Evolutionary conservation across 2,113 vertebrate genomes (phyloP), one percentile per base, ranked within the genome.

Genomic region (Genyomyrus donnyi): DNA sequence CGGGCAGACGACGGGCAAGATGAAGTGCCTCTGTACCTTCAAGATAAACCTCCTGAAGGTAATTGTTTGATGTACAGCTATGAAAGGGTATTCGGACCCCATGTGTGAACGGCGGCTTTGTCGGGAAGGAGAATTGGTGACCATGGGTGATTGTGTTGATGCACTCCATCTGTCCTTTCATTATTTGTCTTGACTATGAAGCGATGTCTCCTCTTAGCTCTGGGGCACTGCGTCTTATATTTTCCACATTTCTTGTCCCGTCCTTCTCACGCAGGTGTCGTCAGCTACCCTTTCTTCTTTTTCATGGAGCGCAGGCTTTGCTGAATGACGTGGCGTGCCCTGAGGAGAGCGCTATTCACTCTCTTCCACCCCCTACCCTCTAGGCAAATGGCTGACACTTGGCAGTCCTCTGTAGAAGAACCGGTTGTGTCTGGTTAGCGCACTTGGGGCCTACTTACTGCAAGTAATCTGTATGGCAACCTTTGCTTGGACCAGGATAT

Each of bases 41-140:
- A 94, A 39, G 96, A 98, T 91, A 97, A 98, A 77, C 96, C 97
- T 90, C 94, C 93, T 92, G 94, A 96, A 95, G 96, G 98, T 98
- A 96, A 89, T 8, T 80, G 74, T 80, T 27, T 1, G 15, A 17
- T 80, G 31, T 80, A 17, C 35, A 15, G 74, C 74, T 35, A 4
- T 80, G 35, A 80, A 39, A 31, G 62, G 62, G 62, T 27, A 31
- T 70, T 70, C 3, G 27, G n/a, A 80, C 13, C 74, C 5, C 6
- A 0, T 42, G 74, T 6, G 35, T 7, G 74, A 42, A 39, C 8
- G 6, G 74, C 17, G 35, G 31, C 74, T 80, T 35, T 42, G 84
- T 86, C 48, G 17, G 24, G 24, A n/a, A 48, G 84, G 45, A 86
- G 46, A 49, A 24, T 48, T 24, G 74, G 74, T 80, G 74, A 39